Evolutionary conservation across 1,140 invertebrate species (phyloP).

Genomic region (Drosophila navojoa): DNA sequence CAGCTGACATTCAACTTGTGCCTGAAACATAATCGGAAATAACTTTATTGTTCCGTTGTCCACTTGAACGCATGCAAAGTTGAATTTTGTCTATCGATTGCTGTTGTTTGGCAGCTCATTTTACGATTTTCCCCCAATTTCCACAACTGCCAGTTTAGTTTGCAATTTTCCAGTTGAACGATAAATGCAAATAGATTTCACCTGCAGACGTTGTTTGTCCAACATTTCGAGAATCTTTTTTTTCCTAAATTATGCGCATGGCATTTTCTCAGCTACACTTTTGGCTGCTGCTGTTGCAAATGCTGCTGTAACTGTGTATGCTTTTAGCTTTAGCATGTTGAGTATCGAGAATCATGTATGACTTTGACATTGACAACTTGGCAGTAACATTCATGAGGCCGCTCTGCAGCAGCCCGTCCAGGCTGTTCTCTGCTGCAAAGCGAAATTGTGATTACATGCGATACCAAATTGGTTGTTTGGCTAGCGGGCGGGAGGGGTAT

Average conservation of each 20-base stretch:
- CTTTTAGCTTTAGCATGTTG: constrained; percentile 69
- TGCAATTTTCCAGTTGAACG: constrained; percentile 80
- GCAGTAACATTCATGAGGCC: constrained; percentile 39
- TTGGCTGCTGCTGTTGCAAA: constrained; percentile 6
- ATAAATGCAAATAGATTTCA: constrained; percentile 83
- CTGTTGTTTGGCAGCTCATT: constrained; percentile 30
- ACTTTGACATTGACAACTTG: constrained; percentile 77
- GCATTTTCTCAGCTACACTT: constrained; percentile 53
- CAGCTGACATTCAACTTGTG: constrained; percentile 12
- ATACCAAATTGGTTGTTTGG: constrained; percentile 28
- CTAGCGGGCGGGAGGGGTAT: no score
- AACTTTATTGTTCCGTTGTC: constrained; percentile 15
- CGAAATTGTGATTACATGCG: constrained; percentile 45
- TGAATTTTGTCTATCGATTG: constrained; percentile 27
- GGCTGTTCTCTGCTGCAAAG: not conserved
- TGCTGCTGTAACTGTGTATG: constrained; percentile 49
- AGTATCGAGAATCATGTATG: constrained; percentile 67
- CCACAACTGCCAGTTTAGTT: constrained; percentile 63
- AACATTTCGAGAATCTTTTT: constrained; percentile 76
- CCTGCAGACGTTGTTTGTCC: constrained; percentile 79
- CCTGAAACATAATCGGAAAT: constrained; percentile 12
- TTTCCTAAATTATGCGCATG: constrained; percentile 79
- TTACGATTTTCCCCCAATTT: constrained; percentile 15
- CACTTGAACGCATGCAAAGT: not conserved
- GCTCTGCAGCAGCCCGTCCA: constrained; percentile 26